Base-by-base conservation (phyloP, 2,113 vertebrate genomes). In the Podarcis raffonei region DNA sequence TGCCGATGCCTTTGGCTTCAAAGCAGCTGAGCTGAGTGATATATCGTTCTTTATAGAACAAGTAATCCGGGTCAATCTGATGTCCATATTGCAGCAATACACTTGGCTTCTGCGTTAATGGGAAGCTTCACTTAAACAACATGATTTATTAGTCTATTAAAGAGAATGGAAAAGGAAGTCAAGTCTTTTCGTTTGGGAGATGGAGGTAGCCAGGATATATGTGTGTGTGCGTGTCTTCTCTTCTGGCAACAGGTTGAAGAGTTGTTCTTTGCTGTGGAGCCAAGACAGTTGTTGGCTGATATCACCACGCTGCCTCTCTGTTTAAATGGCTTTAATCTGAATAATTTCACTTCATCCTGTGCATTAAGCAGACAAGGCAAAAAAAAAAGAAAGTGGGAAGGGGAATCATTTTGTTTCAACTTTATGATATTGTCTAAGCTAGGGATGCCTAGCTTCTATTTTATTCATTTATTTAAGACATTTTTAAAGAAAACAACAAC, bases 11-110 rank as follows among this genome's bases (percentile, higher is more conserved):
- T 72, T 74, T 68, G 71, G 69, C 39, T n/a, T 30, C 69, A 86
- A 85, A 85, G 39, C 65, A 75, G 30, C 37, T 35, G 20, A 48
- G 27, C 57, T 71, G 72, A 85, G 53, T 85, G 35, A 85, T 66
- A n/a, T 20, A 39, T 48, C 35, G 39, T 66, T 76, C 68, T 88
- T 82, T 90, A 74, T 75, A 78, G 86, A 90, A 74, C 59, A 92
- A 90, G 74, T 69, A 81, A 74, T 42, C 71, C 80, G 35, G 37
- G 3, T 0, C 1, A 80, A 75, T 80, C n/a, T 91, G 48, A 3
- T 77, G 59, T 48, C 68, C 72, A 71, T 77, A 89, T 71, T 90
- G 42, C 30, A 87, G 93, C 82, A 89, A 92, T 84, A 68, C 76
- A 90, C 2, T 23, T 76, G 15, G 9, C 69, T 89, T 2, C 35